These are phyloP conservation scores for Piaya cayana DNA, from an alignment of 2,113 vertebrate species.

Conservation along the genomic window DNA sequence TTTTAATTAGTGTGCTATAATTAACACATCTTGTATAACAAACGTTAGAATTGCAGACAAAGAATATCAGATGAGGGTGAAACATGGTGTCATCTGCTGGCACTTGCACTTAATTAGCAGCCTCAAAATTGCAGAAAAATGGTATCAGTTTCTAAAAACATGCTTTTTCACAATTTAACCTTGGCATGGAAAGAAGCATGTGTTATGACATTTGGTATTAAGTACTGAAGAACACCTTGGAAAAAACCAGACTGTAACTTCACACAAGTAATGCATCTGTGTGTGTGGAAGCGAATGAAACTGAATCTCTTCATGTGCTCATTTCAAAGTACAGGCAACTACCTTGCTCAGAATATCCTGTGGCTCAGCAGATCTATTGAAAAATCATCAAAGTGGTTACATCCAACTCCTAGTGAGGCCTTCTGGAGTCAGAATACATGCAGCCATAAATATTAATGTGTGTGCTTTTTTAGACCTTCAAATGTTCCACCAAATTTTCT, in stretches of 20 bases:
- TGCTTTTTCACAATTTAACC: not conserved
- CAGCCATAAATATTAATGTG: constrained; percentile 43
- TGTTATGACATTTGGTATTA: not conserved
- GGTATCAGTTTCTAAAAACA: not conserved
- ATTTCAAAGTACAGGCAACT: not conserved
- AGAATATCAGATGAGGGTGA: not conserved
- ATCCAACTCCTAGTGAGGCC: not conserved
- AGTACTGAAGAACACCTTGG: not conserved
- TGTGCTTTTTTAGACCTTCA: constrained; percentile 20
- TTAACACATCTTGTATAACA: not conserved
- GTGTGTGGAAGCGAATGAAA: not conserved
- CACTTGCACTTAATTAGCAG: constrained; percentile 13
- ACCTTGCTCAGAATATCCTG: constrained; percentile 29
- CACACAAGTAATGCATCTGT: not conserved
- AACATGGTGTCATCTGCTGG: not conserved
- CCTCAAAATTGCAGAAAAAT: not conserved
- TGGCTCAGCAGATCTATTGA: constrained; percentile 24
- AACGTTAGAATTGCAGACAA: not conserved
- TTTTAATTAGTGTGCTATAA: constrained; percentile 47
- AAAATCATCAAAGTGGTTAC: not conserved
- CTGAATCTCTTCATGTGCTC: not conserved
- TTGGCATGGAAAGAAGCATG: not conserved
- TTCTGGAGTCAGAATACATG: not conserved
- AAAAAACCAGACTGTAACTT: not conserved
- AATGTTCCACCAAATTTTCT: constrained; percentile 24